Percentiles rank a stretch among this genome's conserved stretches.
Evolutionary conservation across 2,888 invertebrate species (phyloP).

Genomic region (Drosophila longiperda): DNA sequence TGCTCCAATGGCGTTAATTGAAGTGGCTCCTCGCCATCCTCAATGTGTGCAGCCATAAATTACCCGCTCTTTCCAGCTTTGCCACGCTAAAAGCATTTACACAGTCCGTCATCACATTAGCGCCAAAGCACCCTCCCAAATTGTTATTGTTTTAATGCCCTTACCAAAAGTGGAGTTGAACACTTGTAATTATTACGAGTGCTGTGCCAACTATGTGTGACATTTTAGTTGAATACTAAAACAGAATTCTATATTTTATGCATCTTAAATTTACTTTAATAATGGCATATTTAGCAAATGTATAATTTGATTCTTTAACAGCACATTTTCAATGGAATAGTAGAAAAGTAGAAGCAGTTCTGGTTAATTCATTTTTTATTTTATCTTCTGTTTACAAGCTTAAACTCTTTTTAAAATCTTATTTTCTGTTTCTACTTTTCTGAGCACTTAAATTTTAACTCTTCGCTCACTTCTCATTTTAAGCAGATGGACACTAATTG

Average conservation of each 20-base stretch:
- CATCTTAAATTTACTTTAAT: background rate
- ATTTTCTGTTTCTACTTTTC: background rate
- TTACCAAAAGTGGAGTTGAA: conserved; percentile 15
- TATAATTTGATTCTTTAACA: background rate
- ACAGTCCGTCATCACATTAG: conserved; percentile 62
- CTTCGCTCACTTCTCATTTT: background rate
- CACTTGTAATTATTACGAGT: conserved; percentile 10
- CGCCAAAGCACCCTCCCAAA: conserved; percentile 44
- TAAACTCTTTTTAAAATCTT: background rate
- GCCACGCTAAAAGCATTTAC: conserved; percentile 69
- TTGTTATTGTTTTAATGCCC: conserved; percentile 57
- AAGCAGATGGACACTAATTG: background rate
- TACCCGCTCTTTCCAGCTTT: conserved; percentile 57
- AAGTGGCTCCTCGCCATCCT: conserved; percentile 65
- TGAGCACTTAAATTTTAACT: background rate
- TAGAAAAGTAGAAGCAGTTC: background rate
- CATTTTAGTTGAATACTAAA: background rate
- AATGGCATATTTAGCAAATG: background rate
- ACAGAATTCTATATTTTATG: background rate
- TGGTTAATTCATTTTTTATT: background rate
- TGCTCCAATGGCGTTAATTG: conserved; percentile 69
- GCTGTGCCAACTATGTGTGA: background rate
- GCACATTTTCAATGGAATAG: background rate
- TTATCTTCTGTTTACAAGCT: background rate
- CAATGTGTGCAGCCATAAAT: conserved; percentile 66